Evolutionary conservation across 2,888 invertebrate species (phyloP), one percentile per base, ranked within the genome.

Genomic region (Laothoe populi): DNA sequence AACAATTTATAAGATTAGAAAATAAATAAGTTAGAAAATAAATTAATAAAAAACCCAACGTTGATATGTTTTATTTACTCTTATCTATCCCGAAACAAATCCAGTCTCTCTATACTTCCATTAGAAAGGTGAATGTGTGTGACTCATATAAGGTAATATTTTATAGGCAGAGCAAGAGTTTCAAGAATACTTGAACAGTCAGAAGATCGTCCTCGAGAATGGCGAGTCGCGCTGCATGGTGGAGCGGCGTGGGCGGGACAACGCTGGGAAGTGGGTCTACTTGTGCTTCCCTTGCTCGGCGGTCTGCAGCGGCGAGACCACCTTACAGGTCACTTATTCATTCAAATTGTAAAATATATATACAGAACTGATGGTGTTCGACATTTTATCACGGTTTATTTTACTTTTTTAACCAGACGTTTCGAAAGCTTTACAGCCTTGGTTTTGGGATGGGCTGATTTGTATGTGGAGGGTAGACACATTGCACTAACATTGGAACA

Each of bases 261-360:
- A 86, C 7, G 82, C 88, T 10, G 87, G 92, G 65, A 86, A 88
- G 64, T 93, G 91, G 88, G 85, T 88, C 57, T 93, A 93, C 71
- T 73, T 92, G 66, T 94, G 94, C 79, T 93, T 86, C 71, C 92
- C 94, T 4, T 94, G 94, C 72, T 92, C 90, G 1, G 93, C 93
- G 2, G 81, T 88, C 26, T 93, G 93, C 78, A 87, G 86, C 67
- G 92, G 92, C 24, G 92, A 92, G 75, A 75, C 71, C 53, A 83
- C 88, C 45, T 66, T 93, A 68, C 93, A 93, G 89, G 93, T 92
- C 57, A 66, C 7, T 16, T 45, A 7, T n/a, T 19, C n/a, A 16
- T 19, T 35, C 2, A 26, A 2, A n/a, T n/a, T n/a, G n/a, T n/a
- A n/a, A n/a, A n/a, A n/a, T n/a, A n/a, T n/a, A n/a, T n/a, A n/a